phyloP scores from a whole-genome alignment of 2,888 invertebrate genomes.

The Dascillus cervinus region DNA sequence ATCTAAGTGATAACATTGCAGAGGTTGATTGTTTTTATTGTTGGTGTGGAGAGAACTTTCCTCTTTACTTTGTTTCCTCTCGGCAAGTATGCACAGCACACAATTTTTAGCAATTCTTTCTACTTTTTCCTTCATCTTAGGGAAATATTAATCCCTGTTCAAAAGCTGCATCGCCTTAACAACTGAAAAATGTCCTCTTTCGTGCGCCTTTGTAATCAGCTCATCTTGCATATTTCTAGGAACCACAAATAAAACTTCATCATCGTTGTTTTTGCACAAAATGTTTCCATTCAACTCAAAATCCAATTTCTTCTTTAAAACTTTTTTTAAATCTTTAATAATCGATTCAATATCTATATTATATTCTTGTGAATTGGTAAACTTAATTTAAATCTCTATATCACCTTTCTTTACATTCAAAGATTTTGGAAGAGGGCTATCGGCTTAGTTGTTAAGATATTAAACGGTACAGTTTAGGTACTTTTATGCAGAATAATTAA shows the following conservation, averaged over 20 bases:
- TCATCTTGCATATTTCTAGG: slow-evolving; percentile 13
- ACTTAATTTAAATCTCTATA: slow-evolving; percentile 2
- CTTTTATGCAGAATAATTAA: too few species aligned
- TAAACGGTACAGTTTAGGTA: too few species aligned
- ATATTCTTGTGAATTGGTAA: slow-evolving; percentile 14
- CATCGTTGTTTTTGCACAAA: slow-evolving; percentile 19
- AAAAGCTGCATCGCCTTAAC: slow-evolving; percentile 17
- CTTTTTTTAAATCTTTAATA: slow-evolving; percentile 15
- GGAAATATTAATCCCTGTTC: slow-evolving; percentile 16
- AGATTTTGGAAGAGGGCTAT: background rate
- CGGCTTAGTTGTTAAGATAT: too few species aligned
- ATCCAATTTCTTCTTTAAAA: slow-evolving; percentile 10
- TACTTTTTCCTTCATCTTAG: slow-evolving; percentile 18
- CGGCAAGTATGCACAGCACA: slow-evolving; percentile 23
- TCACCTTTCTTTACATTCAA: too few species aligned
- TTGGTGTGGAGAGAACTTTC: slow-evolving; percentile 26
- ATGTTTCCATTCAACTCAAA: slow-evolving; percentile 19
- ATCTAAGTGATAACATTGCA: slow-evolving; percentile 29
- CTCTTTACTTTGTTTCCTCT: slow-evolving; percentile 24
- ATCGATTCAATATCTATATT: slow-evolving; percentile 19
- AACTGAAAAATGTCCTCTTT: slow-evolving; percentile 16
- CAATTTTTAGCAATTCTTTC: slow-evolving; percentile 17
- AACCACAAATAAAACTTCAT: slow-evolving; percentile 15
- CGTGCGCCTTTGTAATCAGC: slow-evolving; percentile 12
- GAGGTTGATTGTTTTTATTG: slow-evolving; percentile 25